These are phyloP conservation scores for Campoplex nolae DNA, from an alignment of 2,888 invertebrate genomes.

Conservation along the genomic window DNA sequence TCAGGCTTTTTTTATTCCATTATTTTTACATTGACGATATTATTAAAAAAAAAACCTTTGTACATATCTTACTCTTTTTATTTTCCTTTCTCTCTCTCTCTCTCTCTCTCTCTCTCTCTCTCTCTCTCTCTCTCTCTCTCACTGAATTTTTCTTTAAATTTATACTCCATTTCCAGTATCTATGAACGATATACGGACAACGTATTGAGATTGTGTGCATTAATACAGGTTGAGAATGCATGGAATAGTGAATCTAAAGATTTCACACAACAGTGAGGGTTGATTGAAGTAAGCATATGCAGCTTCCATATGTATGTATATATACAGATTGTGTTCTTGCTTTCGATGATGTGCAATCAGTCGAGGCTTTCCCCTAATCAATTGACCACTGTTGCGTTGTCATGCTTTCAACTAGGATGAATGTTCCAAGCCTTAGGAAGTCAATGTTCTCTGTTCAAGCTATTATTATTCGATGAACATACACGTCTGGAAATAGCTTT, in stretches of 20 bases:
- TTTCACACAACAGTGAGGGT: slow-evolving; percentile 8
- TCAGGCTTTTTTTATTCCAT: neutral
- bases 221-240: neutral
- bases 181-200: neutral
- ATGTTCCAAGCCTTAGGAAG: neutral
- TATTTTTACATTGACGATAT: neutral
- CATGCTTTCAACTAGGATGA: slow-evolving; percentile 2
- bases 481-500: neutral
- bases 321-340: neutral
- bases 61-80: neutral
- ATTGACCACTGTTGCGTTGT: slow-evolving; percentile 2
- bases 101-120: neutral
- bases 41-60: neutral
- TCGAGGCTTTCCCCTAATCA: slow-evolving; percentile 27
- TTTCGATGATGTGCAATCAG: slow-evolving; percentile 31
- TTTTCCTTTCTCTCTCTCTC: neutral
- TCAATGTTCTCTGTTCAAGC: slow-evolving; percentile 12
- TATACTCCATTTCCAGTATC: neutral
- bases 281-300: neutral
- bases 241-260: neutral
- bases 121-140: neutral
- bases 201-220: neutral
- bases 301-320: neutral
- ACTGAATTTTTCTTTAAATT: neutral
- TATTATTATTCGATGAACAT: neutral